Conservation (phyloP, 2,113 vertebrate genomes). For the Hepsetus odoe region DNA sequence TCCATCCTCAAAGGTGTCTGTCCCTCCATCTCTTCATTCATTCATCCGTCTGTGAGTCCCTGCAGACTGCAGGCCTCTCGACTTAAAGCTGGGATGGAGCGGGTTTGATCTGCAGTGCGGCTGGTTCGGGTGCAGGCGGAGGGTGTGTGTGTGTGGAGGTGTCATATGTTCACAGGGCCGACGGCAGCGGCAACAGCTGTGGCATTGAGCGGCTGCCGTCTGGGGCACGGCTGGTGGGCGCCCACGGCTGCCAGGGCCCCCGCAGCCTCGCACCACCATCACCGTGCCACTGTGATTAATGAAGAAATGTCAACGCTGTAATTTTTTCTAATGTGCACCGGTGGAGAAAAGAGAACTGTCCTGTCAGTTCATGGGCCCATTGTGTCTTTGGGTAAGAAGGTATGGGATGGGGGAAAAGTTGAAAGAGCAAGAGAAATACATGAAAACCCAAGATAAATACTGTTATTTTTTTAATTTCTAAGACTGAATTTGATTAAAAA, state of each 20-base stretch:
- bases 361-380: slow-evolving; percentile 50
- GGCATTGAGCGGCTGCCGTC: slow-evolving; percentile 58
- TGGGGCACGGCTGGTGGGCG: slow-evolving; percentile 62
- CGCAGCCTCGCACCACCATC: slow-evolving; percentile 67
- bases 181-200: slow-evolving; percentile 67
- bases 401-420: slow-evolving; percentile 35
- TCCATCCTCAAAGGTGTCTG: not conserved
- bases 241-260: slow-evolving; percentile 65
- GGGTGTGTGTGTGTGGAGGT: slow-evolving; percentile 32
- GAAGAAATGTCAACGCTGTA: slow-evolving; percentile 84
- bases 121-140: not conserved
- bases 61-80: slow-evolving; percentile 11
- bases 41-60: slow-evolving; percentile 7
- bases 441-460: not conserved
- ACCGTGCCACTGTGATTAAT: slow-evolving; percentile 84
- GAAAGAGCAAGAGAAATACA: slow-evolving; percentile 14
- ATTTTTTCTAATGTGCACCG: slow-evolving; percentile 81
- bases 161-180: slow-evolving; percentile 62
- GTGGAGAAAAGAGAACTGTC: slow-evolving; percentile 62
- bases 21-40: slow-evolving; percentile 25
- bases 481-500: no score
- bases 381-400: slow-evolving; percentile 31
- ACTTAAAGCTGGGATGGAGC: slow-evolving; percentile 37
- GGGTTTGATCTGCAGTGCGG: slow-evolving; percentile 31
- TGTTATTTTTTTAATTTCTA: no score